Evolutionary conservation across 37 sponge, comb jelly and placozoan genomes (phyloP), one percentile per base, ranked within the genome.

Genomic region (Cladorhizidae sp.): DNA sequence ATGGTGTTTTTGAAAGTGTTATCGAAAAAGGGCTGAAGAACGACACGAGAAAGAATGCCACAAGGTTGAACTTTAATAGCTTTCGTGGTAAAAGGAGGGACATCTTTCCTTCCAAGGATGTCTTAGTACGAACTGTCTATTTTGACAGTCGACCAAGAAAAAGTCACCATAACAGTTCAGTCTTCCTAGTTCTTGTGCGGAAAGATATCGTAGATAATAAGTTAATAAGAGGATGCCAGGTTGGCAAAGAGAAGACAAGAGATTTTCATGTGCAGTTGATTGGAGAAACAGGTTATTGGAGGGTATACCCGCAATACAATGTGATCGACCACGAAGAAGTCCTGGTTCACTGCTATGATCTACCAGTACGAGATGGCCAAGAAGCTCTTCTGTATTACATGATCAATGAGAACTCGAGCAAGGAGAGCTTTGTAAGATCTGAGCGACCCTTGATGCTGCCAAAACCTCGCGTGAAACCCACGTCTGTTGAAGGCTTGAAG

Each of bases 251-350:
- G 26, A 76, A 26, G 40, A 12, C 77, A 9, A 56, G 40, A 41
- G 18, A 59, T 33, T 76, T 38, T 23, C 28, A 17, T 14, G 43
- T 76, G 3, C 37, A 58, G 1, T 26, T 76, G 23, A 76, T 76
- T 26, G 77, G 77, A 59, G 77, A 76, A 39, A 76, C 77, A 36
- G 33, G 39, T 31, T 17, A 41, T 36, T 76, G 77, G 77, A 58
- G 77, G 62, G 62, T 39, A 21, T 76, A 76, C 28, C 61, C 61
- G 3, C 40, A 39, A 8, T 76, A 76, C 25, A 59, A 76, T 26
- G 28, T 42, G 25, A 76, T 76, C 12, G 62, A 76, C 25, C 77
- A 76, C 37, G 77, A 76, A 61, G 77, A 76, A 39, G 77, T 76
- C 21, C 28, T 76, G 18, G 29, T 76, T 40, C 32, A 76, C 29